phyloP scores from a whole-genome alignment of 1,140 invertebrate species.

The honey bee (Apis mellifera) region DNA sequence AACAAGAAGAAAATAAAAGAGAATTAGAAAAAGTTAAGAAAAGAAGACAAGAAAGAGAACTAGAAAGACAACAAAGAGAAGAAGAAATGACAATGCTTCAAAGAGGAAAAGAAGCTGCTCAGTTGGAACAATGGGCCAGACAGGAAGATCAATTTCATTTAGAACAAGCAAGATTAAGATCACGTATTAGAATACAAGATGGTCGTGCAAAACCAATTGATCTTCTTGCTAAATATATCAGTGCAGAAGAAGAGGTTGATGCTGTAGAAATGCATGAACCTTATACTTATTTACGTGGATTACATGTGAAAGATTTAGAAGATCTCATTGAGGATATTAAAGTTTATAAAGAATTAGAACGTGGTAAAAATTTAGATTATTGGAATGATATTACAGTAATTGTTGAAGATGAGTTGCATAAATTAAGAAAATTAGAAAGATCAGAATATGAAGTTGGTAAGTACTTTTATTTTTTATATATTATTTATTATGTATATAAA shows the following conservation, averaged over 20 bases:
- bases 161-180: constrained; percentile 93
- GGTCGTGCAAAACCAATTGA: constrained; percentile 99
- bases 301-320: constrained; percentile 96
- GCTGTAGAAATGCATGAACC: constrained; percentile 99
- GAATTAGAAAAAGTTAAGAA: constrained; percentile 97
- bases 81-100: constrained; percentile 94
- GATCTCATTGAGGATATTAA: constrained; percentile 99
- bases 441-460: constrained; percentile 84
- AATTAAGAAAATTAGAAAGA: constrained; percentile 89
- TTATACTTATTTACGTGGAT: constrained; percentile 96
- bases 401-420: constrained; percentile 96
- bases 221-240: constrained; percentile 97
- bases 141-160: constrained; percentile 97
- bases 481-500: no score
- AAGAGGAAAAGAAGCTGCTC: constrained; percentile 95
- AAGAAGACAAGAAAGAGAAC: constrained; percentile 92
- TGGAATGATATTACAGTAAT: constrained; percentile 99
- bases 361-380: constrained; percentile 94
- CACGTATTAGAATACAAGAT: constrained; percentile 97
- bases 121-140: constrained; percentile 96
- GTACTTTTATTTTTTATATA: constrained; percentile 17
- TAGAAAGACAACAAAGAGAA: constrained; percentile 93
- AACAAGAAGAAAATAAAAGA: constrained; percentile 94
- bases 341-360: constrained; percentile 93
- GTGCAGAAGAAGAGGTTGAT: constrained; percentile 94